Percentiles rank a stretch among this genome's conserved stretches.
Conservation (phyloP, 2,888 invertebrate genomes). For the Cephalotes varians region DNA sequence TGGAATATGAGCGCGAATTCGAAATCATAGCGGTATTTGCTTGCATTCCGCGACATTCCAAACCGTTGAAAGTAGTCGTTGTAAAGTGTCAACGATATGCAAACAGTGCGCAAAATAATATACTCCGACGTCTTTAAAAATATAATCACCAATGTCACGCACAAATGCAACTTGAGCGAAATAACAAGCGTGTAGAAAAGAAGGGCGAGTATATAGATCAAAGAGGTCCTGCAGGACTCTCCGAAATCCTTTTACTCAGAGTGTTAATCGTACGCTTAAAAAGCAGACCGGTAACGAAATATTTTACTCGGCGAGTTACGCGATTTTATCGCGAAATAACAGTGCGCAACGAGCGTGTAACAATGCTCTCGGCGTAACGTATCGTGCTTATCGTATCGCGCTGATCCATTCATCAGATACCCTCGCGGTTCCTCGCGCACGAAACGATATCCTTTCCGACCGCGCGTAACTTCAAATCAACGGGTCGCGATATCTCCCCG, state of each 20-base stretch:
- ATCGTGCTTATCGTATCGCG: conserved; percentile 30
- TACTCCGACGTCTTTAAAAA: too few relatives aligned
- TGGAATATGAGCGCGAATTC: background rate
- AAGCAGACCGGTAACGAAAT: conserved; percentile 11
- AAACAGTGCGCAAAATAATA: background rate
- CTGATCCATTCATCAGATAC: conserved; percentile 35
- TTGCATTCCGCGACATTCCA: background rate
- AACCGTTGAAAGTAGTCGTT: too few relatives aligned
- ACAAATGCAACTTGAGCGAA: background rate
- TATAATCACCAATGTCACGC: background rate
- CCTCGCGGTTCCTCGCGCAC: conserved; percentile 22
- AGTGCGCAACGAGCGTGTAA: conserved; percentile 36
- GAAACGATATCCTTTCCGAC: background rate
- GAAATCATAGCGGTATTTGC: background rate
- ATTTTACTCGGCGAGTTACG: conserved; percentile 36
- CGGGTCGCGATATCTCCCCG: background rate
- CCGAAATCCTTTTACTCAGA: background rate
- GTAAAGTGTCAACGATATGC: background rate
- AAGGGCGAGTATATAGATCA: background rate
- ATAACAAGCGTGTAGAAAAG: background rate
- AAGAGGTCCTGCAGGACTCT: background rate
- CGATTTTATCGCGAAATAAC: conserved; percentile 34
- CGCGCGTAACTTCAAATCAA: background rate
- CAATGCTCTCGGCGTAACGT: conserved; percentile 31
- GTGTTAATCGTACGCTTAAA: conserved; percentile 7